A percentile compares a stretch with the other conserved stretches of the same genome.
Conservation (phyloP, 2,113 vertebrate species). For the Psilopsiagon aurifrons region DNA sequence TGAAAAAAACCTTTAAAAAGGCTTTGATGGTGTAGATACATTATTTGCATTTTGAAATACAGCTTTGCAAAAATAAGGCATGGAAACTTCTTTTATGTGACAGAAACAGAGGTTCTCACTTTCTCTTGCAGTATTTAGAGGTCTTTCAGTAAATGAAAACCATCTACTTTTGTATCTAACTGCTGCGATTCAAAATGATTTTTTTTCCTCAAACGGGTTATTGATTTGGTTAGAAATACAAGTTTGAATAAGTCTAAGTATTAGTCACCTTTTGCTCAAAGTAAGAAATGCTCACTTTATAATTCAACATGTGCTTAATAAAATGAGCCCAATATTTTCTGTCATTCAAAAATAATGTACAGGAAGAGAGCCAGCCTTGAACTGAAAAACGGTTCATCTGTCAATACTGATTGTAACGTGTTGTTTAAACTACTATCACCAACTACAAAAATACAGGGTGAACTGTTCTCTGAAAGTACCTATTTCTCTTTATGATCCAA, state of each 20-base stretch:
- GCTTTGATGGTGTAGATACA: neutral
- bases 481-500: neutral
- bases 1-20: neutral
- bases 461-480: neutral
- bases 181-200: neutral
- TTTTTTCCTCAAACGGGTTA: neutral
- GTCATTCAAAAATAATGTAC: neutral
- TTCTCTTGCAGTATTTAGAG: neutral
- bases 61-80: neutral
- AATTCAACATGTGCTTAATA: neutral
- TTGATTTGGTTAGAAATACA: neutral
- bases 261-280: neutral
- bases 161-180: neutral
- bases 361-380: neutral
- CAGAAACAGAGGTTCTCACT: neutral
- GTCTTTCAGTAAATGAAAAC: neutral
- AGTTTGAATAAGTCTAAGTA: neutral
- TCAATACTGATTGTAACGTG: neutral
- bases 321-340: neutral
- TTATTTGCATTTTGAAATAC: neutral
- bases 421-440: neutral
- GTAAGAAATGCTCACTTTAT: neutral
- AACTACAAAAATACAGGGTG: neutral
- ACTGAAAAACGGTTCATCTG: neutral
- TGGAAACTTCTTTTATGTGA: neutral